Evolutionary conservation across 2,113 vertebrate genomes (phyloP).

Genomic region (Rostratula benghalensis): DNA sequence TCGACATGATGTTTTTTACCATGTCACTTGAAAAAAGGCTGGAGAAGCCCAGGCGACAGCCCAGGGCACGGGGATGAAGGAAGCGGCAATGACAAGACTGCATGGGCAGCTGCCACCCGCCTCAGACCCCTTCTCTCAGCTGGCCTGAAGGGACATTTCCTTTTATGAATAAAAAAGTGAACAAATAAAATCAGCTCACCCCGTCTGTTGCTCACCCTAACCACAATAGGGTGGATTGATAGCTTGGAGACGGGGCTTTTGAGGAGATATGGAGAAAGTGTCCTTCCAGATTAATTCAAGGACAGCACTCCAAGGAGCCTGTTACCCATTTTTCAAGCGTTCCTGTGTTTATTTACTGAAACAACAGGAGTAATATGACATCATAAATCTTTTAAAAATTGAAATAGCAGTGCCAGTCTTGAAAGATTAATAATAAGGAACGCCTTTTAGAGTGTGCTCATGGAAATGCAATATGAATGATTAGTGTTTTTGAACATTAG

Average conservation of each 20-base stretch:
- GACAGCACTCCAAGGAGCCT: conserved; percentile 22
- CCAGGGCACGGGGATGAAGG: rapidly evolving
- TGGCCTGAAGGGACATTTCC: background rate
- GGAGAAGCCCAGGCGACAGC: background rate
- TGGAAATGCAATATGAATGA: conserved; percentile 64
- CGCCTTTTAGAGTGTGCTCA: conserved; percentile 38
- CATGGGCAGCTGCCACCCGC: background rate
- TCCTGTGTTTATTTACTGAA: conserved; percentile 64
- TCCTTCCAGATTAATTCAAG: conserved; percentile 56
- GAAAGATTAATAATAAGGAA: conserved; percentile 74
- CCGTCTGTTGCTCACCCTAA: background rate
- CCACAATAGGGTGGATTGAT: background rate
- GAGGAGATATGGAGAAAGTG: conserved; percentile 23
- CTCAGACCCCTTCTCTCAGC: background rate
- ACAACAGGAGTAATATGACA: conserved; percentile 51
- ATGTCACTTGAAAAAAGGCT: rapidly evolving
- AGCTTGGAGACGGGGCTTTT: background rate
- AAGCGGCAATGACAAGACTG: rapidly evolving
- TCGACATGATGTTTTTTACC: background rate
- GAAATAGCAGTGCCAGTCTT: conserved; percentile 64
- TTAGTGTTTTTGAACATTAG: conserved; percentile 66
- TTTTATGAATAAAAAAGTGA: conserved; percentile 7
- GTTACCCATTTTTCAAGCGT: conserved; percentile 53
- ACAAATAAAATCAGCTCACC: conserved; percentile 15
- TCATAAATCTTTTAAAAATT: conserved; percentile 70